Conservation (phyloP, 2,888 invertebrate genomes). For the Notodonta ziczac region DNA sequence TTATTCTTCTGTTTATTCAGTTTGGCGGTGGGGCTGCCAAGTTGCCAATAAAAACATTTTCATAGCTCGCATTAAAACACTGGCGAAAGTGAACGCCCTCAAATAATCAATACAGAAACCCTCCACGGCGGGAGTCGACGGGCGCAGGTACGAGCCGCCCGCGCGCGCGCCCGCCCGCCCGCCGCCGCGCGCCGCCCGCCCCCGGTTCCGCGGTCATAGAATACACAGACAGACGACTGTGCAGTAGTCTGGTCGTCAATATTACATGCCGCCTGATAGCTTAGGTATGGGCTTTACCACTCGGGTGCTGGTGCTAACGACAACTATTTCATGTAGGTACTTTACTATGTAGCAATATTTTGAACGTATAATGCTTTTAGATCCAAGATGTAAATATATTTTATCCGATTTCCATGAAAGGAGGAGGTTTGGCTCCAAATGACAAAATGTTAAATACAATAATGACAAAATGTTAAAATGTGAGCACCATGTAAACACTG, state of each 20-base stretch:
- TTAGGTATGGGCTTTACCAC: slow-evolving; percentile 20
- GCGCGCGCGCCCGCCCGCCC: slow-evolving; percentile 42
- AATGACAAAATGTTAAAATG: too few relatives aligned
- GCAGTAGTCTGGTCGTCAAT: slow-evolving; percentile 41
- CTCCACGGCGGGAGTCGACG: slow-evolving; percentile 55
- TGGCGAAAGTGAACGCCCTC: slow-evolving; percentile 80
- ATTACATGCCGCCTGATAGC: slow-evolving; percentile 37
- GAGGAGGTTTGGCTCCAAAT: too few relatives aligned
- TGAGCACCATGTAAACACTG: too few relatives aligned
- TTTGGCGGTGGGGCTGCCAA: slow-evolving; percentile 59
- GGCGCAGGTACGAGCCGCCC: slow-evolving; percentile 72
- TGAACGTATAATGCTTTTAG: slow-evolving; percentile 12
- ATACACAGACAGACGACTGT: slow-evolving; percentile 51
- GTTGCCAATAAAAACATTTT: slow-evolving; percentile 81
- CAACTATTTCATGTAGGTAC: slow-evolving; percentile 13
- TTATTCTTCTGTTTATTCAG: slow-evolving; percentile 66
- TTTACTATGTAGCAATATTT: slow-evolving; percentile 15
- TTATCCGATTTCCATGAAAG: too few relatives aligned
- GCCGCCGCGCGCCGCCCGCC: slow-evolving; percentile 45
- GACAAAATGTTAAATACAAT: too few relatives aligned
- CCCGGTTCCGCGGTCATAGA: slow-evolving; percentile 56
- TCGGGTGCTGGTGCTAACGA: slow-evolving; percentile 35
- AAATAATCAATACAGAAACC: slow-evolving; percentile 60
- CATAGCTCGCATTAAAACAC: slow-evolving; percentile 81
- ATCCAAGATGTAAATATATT: too few relatives aligned